Percentiles rank a stretch among this genome's conserved stretches.
phyloP scores from a whole-genome alignment of 2,888 invertebrate species.

The Pheosia gnoma region DNA sequence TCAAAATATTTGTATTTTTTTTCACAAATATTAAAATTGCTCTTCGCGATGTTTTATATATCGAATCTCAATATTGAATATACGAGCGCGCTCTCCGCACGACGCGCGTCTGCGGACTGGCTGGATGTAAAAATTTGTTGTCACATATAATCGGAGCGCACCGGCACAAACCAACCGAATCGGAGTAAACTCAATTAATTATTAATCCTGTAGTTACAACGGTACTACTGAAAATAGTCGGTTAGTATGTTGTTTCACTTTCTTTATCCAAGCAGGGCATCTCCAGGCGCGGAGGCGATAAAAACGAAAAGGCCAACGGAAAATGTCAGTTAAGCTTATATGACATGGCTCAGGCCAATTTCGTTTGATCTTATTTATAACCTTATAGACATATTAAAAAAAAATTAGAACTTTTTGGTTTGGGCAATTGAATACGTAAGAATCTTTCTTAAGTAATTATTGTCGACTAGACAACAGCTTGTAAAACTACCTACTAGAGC shows the following conservation, averaged over 20 bases:
- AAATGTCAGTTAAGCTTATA: constrained; percentile 1
- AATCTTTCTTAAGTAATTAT: no score
- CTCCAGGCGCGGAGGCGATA: constrained; percentile 21
- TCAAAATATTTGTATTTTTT: constrained; percentile 30
- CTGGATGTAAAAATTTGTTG: constrained; percentile 56
- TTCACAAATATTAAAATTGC: constrained; percentile 13
- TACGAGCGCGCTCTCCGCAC: constrained; percentile 50
- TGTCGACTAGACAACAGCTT: no score
- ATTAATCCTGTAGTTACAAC: constrained; percentile 39
- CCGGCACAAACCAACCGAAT: constrained; percentile 74
- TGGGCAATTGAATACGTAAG: no score
- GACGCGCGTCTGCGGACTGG: constrained; percentile 65
- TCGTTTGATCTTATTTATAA: no score
- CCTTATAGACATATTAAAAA: no score
- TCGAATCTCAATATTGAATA: constrained; percentile 35
- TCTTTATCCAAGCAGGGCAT: constrained; percentile 47
- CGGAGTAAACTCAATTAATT: constrained; percentile 59
- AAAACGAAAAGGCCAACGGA: constrained; percentile 38
- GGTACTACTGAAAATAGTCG: constrained; percentile 53
- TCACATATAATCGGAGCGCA: constrained; percentile 65
- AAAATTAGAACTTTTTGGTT: no score
- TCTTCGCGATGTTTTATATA: constrained; percentile 42
- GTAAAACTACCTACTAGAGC: no score
- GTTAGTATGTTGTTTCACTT: constrained; percentile 65
- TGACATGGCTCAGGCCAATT: no score